Base-by-base conservation (phyloP, 2,888 invertebrate species). In the Agrotis segetum region DNA sequence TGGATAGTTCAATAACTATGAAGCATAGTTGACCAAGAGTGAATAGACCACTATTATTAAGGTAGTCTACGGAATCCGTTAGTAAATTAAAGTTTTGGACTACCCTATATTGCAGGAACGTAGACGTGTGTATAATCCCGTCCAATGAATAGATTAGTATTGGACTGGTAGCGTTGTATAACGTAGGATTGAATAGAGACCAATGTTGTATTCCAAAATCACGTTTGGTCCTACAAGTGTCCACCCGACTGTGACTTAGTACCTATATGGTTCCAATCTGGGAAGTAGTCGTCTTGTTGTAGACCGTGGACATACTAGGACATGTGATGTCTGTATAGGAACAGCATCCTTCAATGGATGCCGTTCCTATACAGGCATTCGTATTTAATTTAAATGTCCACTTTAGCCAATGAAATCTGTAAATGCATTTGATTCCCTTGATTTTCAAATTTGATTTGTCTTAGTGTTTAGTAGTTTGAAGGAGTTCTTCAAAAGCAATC, bases 61-160 rank as follows among this genome's bases (percentile, higher is more conserved):
- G n/a, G 5, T 29, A 19, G 3, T 40, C 24, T 9, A 14, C 24
- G 17, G 16, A 29, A 13, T 63, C 17, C 9, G 7, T n/a, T 16
- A 49, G 21, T n/a, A 14, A n/a, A 40, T 49, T 61, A n/a, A n/a
- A 17, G 47, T 17, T 14, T 65, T 14, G 19, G 40, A 29, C 19
- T 16, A 16, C 29, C 29, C 29, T 29, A 13, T 29, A 17, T 46
- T 46, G 17, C 16, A 61, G 46, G 17, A 29, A 19, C 46, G 29
- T 46, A 19, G 58, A 59, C 7, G 29, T 29, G 16, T 7, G 7
- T 17, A 16, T 49, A 2, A 49, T 3, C 11, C 16, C 46, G 21
- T 40, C 17, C 21, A 14, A 29, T 46, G 29, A 49, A 49, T 65
- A 50, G 6, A 52, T 52, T 52, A 64, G 65, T 52, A 65, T 65